A percentile compares a stretch with the other conserved stretches of the same genome.
Evolutionary conservation across 2,888 invertebrate species (phyloP).

Genomic region (Drosophila nr. perissopoda): DNA sequence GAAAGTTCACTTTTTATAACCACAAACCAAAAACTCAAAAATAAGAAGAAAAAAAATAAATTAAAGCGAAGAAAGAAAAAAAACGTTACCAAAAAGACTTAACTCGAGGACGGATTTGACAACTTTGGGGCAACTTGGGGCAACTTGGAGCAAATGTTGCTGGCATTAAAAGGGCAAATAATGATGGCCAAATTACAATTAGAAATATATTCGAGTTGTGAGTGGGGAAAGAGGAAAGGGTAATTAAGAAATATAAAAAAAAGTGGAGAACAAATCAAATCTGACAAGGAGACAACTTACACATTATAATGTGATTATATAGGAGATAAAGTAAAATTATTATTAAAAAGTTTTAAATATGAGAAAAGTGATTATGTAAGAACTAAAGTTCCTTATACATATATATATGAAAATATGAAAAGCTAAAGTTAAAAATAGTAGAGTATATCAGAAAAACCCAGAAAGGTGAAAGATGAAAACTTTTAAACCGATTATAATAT

Average conservation of each 20-base stretch:
- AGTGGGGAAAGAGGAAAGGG: background rate
- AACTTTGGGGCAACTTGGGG: background rate
- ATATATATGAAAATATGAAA: background rate
- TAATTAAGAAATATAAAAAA: background rate
- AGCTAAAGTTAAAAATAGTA: background rate
- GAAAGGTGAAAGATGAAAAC: background rate
- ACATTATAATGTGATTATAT: background rate
- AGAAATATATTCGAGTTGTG: background rate
- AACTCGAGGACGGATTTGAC: constrained; percentile 19
- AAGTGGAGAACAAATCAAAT: background rate
- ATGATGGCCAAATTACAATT: background rate
- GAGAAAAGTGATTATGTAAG: background rate
- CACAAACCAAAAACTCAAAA: constrained; percentile 18
- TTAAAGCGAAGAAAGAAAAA: constrained; percentile 30
- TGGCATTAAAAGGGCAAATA: background rate
- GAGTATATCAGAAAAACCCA: background rate
- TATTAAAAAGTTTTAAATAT: background rate
- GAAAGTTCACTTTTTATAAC: constrained; percentile 75
- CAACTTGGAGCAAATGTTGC: constrained; percentile 9
- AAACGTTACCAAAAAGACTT: constrained; percentile 13
- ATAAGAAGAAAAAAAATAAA: constrained; percentile 12
- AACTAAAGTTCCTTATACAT: background rate
- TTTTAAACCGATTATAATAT: background rate
- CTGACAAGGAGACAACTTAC: background rate
- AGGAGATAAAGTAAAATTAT: background rate